A percentile compares a stretch with the other conserved stretches of the same genome.
These are phyloP conservation scores for Agrilus cyanescens DNA, from an alignment of 2,888 invertebrate species.

Conservation along the genomic window DNA sequence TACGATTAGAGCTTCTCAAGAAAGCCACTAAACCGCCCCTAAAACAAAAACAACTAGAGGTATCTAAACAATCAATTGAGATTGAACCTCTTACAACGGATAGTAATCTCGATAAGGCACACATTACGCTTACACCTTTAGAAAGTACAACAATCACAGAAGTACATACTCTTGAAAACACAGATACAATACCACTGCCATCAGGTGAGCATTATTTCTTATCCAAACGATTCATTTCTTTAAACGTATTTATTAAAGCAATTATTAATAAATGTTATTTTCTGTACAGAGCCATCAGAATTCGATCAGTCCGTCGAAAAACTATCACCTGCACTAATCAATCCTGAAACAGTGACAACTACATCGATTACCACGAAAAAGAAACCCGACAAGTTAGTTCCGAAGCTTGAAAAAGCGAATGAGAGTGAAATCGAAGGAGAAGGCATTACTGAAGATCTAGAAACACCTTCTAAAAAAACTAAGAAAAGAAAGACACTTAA, in stretches of 20 bases:
- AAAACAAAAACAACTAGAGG: constrained; percentile 6
- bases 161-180: constrained; percentile 13
- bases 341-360: constrained; percentile 9
- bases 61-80: no score
- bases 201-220: no score
- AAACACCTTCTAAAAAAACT: constrained; percentile 18
- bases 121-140: constrained; percentile 11
- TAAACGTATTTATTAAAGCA: neutral
- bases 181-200: constrained; percentile 1
- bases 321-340: no score
- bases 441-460: constrained; percentile 19
- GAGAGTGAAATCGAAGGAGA: constrained; percentile 23
- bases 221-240: neutral
- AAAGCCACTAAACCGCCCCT: constrained; percentile 25
- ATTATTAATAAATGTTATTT: no score
- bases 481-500: constrained; percentile 15
- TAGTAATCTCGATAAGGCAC: constrained; percentile 1
- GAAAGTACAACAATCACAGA: constrained; percentile 9
- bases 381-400: no score
- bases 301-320: no score
- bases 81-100: no score
- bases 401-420: neutral
- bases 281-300: no score
- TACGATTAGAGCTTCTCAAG: constrained; percentile 26
- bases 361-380: neutral